Percentiles rank a stretch among this genome's conserved stretches.
Evolutionary conservation across 2,113 vertebrate species (phyloP).

Genomic region (Mustela nigripes): DNA sequence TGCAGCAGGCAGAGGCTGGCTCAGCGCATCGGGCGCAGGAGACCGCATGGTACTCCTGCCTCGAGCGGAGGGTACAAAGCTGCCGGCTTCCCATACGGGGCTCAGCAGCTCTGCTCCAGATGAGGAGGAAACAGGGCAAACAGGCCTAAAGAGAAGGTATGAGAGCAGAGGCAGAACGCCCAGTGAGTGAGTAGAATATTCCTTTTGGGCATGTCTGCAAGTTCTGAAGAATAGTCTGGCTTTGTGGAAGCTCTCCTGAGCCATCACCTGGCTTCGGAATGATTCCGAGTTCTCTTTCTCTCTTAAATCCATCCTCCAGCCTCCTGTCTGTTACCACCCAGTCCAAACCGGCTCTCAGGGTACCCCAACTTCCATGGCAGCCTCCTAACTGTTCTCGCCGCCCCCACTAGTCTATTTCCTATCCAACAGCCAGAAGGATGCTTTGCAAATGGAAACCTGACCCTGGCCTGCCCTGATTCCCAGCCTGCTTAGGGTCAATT

Average conservation of each 20-base stretch:
- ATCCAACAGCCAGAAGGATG: background rate
- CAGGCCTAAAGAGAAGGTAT: accelerated
- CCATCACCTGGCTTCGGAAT: background rate
- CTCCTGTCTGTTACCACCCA: background rate
- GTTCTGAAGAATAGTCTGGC: background rate
- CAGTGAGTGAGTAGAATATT: accelerated
- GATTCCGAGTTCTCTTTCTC: background rate
- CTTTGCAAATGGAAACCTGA: background rate
- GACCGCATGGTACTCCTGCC: background rate
- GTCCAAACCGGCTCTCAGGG: background rate
- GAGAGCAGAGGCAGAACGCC: accelerated
- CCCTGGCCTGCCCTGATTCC: accelerated
- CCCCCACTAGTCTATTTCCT: background rate
- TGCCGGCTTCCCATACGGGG: background rate
- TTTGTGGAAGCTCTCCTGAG: background rate
- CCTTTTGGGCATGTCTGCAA: background rate
- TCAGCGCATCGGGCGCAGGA: background rate
- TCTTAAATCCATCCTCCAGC: background rate
- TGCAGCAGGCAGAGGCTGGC: background rate
- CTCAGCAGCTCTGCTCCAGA: background rate
- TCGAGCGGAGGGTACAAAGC: background rate
- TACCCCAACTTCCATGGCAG: background rate
- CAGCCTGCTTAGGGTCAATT: background rate
- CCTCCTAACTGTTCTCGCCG: background rate
- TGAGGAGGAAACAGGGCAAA: background rate